Evolutionary conservation across 2,113 vertebrate species (phyloP).

Genomic region (Zosterops hypoxanthus): DNA sequence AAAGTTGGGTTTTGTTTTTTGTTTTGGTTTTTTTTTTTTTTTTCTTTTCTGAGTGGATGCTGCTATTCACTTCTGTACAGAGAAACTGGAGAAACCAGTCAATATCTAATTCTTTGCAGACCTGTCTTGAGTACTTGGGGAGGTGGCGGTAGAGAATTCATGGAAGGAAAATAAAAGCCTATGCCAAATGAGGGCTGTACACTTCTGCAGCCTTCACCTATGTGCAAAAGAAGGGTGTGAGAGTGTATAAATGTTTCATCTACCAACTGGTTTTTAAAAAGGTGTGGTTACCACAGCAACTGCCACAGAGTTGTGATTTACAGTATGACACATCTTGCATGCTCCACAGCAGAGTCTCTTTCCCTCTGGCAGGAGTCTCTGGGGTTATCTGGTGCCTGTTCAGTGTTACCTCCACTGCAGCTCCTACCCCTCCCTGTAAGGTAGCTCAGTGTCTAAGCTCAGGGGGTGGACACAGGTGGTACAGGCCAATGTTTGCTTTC

Average conservation of each 20-base stretch:
- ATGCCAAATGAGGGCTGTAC: background rate
- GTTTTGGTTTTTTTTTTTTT: too few species aligned
- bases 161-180: background rate
- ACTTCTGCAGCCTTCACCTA: background rate
- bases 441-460: background rate
- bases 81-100: background rate
- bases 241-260: background rate
- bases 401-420: background rate
- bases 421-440: background rate
- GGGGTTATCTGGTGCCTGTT: accelerated
- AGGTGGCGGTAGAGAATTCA: background rate
- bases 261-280: slow-evolving; percentile 2
- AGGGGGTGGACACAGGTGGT: background rate
- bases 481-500: background rate
- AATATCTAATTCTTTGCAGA: background rate
- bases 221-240: background rate
- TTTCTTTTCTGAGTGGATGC: background rate
- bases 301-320: background rate
- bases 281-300: slow-evolving; percentile 28
- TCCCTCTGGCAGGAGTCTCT: background rate
- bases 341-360: background rate
- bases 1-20: background rate
- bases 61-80: background rate
- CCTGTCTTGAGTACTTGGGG: background rate
- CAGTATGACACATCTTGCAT: background rate